Evolutionary conservation across 1,140 invertebrate species (phyloP), one percentile per base, ranked within the genome.

Genomic region (Ceratina australensis): DNA sequence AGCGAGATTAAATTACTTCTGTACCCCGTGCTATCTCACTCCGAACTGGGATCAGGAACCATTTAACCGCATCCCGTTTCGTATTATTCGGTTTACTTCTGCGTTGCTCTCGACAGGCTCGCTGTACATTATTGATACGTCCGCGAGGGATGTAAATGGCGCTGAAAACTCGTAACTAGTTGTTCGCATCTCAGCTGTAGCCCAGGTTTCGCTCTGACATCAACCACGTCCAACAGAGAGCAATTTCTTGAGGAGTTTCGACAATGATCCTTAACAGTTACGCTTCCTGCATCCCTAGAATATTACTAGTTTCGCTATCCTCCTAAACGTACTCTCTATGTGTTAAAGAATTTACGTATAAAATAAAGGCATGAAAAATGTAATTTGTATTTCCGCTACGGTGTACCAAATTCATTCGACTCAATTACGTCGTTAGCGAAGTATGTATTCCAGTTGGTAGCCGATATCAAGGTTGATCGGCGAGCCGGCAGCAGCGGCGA

Each of bases 51-150:
- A 49, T 56, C 42, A 24, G 52, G 47, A 75, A 22, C 63, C 50
- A 16, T 59, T 28, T 60, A 18, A 13, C 0, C 5, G 71, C 47
- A 59, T 60, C 7, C 1, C 4, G 15, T 52, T 42, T 56, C 26
- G n/a, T 56, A 26, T 18, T n/a, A 20, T 0, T 8, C 64, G 2
- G 16, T 60, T 20, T 15, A 22, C 33, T 33, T 20, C 20, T 8
- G 24, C 15, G 18, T 68, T 20, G 22, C 18, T 1, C 16, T 3
- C 64, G 63, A 28, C 24, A 59, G 73, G n/a, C 52, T 16, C 16
- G 10, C 15, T n/a, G 61, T 74, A 47, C 61, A 33, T 74, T 42
- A 66, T 74, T n/a, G 50, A 56, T 65, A 74, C 50, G 33, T 63
- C 63, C 47, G 59, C 13, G 26, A 22, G 60, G 47, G 49, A 52